Conservation (phyloP, 1,140 invertebrate genomes). For the Aphis gossypii region DNA sequence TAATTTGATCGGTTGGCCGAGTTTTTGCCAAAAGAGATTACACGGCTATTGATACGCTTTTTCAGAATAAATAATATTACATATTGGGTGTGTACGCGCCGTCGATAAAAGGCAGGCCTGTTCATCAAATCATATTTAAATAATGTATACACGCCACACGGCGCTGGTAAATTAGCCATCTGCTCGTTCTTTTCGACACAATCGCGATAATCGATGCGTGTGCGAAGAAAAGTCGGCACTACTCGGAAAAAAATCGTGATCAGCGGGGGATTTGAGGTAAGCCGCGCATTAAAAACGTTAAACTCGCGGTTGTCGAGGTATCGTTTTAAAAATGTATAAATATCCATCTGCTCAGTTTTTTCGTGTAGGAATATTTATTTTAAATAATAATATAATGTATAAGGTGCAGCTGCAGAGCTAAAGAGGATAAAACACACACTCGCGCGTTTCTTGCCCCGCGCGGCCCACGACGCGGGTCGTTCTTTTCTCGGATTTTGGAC, state of each 20-base stretch:
- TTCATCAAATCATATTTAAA: constrained; percentile 44
- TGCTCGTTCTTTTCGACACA: constrained; percentile 13
- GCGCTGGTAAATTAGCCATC: constrained; percentile 43
- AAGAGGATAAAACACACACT: not conserved
- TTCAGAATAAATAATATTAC: not conserved
- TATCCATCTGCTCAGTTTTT: constrained; percentile 25
- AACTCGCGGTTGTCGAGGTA: constrained; percentile 28
- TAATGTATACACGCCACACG: not conserved
- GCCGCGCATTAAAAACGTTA: constrained; percentile 42
- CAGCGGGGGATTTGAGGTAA: constrained; percentile 28
- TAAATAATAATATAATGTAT: not conserved
- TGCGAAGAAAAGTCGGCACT: not conserved
- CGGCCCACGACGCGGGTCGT: not conserved
- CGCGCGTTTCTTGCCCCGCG: not conserved
- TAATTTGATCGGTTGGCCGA: not conserved
- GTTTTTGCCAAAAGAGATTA: not conserved
- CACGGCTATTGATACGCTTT: not conserved
- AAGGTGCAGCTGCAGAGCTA: not conserved
- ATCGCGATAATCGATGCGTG: not conserved
- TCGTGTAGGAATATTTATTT: not conserved
- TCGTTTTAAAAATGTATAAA: constrained; percentile 38
- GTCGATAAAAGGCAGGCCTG: constrained; percentile 5
- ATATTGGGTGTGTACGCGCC: not conserved
- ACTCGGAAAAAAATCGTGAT: not conserved
- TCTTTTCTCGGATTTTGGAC: constrained; percentile 9